Evolutionary conservation across 53 echinoderm and acorn worm genomes (phyloP), one percentile per base, ranked within the genome.

Genomic region (Patiria pectinifera): DNA sequence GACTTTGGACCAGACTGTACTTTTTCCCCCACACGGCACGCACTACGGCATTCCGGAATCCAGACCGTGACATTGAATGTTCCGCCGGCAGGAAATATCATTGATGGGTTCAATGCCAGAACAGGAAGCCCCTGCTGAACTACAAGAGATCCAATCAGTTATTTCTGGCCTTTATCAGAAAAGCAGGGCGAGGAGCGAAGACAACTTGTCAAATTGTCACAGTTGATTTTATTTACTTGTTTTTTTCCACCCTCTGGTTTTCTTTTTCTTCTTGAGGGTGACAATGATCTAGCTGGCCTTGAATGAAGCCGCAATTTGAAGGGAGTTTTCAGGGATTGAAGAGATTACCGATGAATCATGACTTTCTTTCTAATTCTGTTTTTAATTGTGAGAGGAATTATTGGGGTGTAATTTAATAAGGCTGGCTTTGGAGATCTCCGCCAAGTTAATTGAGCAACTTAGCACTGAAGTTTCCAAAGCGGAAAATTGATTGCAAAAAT

Each of bases 11-110:
- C 24, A 23, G 22, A n/a, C 24, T 74, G 74, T 21, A 74, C 74
- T 74, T 74, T 74, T 9, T 23, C 2, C 19, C 9, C 3, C 22
- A 74, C 24, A 74, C 24, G 6, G 74, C 74, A 24, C 24, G 74
- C 74, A 74, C 74, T 74, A 3, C 24, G 74, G 18, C 22, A n/a
- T 8, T 24, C 74, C 53, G 24, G 74, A 74, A 84, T 84, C 62
- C 24, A 84, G 84, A 84, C 84, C 80, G 63, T 62, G 80, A 69
- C 89, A 89, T 89, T 89, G 89, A 80, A 70, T 69, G 90, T 90
- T 90, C 81, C 70, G 69, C 90, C 45, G 47, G 46, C 90, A 80
- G 90, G 71, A 90, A 81, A 78, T 66, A 70, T 81, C 69, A 21
- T 8, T 66, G 8, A 66, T 22, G 66, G 80, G 69, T 80, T 89